Conservation (phyloP, 1,140 invertebrate species). For the Zaprionus camerounensis region DNA sequence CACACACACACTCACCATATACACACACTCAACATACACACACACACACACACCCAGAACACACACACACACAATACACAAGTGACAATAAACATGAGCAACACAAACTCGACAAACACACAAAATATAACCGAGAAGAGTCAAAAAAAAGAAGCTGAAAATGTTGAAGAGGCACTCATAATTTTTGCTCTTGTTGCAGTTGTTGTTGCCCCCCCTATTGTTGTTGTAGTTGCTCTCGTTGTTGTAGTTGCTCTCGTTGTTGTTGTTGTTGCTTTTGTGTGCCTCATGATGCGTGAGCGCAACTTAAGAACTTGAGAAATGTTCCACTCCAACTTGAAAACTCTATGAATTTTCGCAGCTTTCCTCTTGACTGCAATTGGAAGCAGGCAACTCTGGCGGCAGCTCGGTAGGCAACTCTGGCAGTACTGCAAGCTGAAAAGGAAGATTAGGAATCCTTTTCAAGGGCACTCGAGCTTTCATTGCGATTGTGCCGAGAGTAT, state of each 20-base stretch:
- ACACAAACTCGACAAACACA: slow-evolving; percentile 24
- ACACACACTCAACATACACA: not conserved
- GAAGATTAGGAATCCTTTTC: slow-evolving; percentile 18
- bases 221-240: slow-evolving; percentile 4
- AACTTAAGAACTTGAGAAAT: slow-evolving; percentile 49
- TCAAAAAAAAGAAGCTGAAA: slow-evolving; percentile 33
- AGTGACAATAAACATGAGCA: slow-evolving; percentile 60
- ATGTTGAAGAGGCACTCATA: slow-evolving; percentile 71
- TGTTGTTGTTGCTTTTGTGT: slow-evolving; percentile 13
- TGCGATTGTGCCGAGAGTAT: slow-evolving; percentile 8
- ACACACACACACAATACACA: slow-evolving; percentile 39
- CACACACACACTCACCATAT: slow-evolving; percentile 26
- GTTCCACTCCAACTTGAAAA: slow-evolving; percentile 3
- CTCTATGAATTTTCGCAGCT: slow-evolving; percentile 9
- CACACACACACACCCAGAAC: slow-evolving; percentile 9
- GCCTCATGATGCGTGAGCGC: slow-evolving; percentile 51
- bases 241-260: not conserved
- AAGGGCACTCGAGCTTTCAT: slow-evolving; percentile 14
- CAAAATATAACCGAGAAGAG: slow-evolving; percentile 20
- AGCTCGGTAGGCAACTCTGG: not conserved
- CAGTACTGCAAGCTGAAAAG: slow-evolving; percentile 1
- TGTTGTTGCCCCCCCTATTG: not conserved
- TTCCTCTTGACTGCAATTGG: not conserved
- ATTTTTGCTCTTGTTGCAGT: slow-evolving; percentile 36
- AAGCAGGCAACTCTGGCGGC: not conserved